These are phyloP conservation scores for Hydraecia micacea DNA, from an alignment of 2,888 invertebrate species.

Conservation along the genomic window DNA sequence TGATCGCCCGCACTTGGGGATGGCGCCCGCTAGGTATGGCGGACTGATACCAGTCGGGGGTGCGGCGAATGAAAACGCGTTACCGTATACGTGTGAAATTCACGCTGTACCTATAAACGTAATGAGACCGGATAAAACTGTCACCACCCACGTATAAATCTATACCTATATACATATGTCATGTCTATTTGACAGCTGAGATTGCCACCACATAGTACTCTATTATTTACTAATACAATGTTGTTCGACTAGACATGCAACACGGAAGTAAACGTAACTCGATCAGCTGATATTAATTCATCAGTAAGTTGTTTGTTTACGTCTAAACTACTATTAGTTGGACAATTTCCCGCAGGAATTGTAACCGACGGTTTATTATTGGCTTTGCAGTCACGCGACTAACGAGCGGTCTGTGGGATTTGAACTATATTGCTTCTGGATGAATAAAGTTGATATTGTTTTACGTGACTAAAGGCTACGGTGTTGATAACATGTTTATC, in stretches of 20 bases:
- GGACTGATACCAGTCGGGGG: too few relatives aligned
- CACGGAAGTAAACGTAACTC: conserved; percentile 39
- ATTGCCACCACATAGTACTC: conserved; percentile 18
- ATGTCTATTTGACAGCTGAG: conserved; percentile 3
- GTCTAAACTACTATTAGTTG: conserved; percentile 13
- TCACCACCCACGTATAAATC: neutral
- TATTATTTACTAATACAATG: conserved; percentile 37
- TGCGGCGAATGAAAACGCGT: too few relatives aligned
- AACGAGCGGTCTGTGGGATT: conserved; percentile 23
- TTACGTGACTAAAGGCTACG: neutral
- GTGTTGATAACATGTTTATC: conserved; percentile 4
- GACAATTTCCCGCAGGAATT: conserved; percentile 44
- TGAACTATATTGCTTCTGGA: conserved; percentile 13
- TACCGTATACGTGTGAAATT: too few relatives aligned
- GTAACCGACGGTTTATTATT: conserved; percentile 37
- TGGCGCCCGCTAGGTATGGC: too few relatives aligned
- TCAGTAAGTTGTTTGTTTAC: conserved; percentile 51
- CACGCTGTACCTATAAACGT: neutral
- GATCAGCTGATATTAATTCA: conserved; percentile 43
- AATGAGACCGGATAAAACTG: neutral
- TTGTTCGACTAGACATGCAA: conserved; percentile 12
- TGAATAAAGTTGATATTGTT: conserved; percentile 3
- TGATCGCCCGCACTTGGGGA: too few relatives aligned
- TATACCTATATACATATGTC: neutral
- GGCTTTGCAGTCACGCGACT: conserved; percentile 28